phyloP scores from a whole-genome alignment of 2,888 invertebrate species.

The Andrena camellia region DNA sequence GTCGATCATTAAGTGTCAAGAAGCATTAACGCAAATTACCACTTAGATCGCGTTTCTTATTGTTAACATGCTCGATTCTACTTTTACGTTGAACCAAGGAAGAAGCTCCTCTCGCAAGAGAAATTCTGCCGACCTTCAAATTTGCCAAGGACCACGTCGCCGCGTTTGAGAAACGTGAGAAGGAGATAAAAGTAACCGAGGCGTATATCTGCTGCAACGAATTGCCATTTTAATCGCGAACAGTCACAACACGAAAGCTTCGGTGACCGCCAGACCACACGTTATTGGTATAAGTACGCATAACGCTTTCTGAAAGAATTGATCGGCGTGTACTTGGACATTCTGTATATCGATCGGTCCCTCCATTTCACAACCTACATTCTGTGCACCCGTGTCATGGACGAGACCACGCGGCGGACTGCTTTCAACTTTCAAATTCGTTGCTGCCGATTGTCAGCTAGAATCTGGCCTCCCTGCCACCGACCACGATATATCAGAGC shows the following conservation, averaged over 20 bases:
- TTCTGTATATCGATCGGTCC: slow-evolving; percentile 64
- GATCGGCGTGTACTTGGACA: slow-evolving; percentile 43
- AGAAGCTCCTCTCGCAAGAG: too few relatives aligned
- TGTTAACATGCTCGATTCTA: too few relatives aligned
- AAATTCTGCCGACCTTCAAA: too few relatives aligned
- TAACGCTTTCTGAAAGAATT: slow-evolving; percentile 40
- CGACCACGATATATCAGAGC: too few relatives aligned
- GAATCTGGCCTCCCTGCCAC: not conserved
- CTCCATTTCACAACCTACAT: slow-evolving; percentile 51
- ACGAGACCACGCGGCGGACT: not conserved
- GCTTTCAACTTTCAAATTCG: slow-evolving; percentile 2
- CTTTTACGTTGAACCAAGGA: too few relatives aligned
- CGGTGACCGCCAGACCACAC: not conserved
- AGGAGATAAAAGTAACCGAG: not conserved
- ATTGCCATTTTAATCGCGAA: not conserved
- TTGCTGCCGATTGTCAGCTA: not conserved
- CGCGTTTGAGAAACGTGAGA: not conserved
- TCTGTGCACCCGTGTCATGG: slow-evolving; percentile 31
- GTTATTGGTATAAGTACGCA: slow-evolving; percentile 6
- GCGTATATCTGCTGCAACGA: not conserved
- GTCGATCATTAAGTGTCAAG: too few relatives aligned
- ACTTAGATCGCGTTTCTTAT: too few relatives aligned
- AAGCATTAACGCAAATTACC: too few relatives aligned
- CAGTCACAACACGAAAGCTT: not conserved
- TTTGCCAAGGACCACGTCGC: too few relatives aligned